Evolutionary conservation across 2,113 vertebrate genomes (phyloP).

Genomic region (Pelecanoides urinatrix): DNA sequence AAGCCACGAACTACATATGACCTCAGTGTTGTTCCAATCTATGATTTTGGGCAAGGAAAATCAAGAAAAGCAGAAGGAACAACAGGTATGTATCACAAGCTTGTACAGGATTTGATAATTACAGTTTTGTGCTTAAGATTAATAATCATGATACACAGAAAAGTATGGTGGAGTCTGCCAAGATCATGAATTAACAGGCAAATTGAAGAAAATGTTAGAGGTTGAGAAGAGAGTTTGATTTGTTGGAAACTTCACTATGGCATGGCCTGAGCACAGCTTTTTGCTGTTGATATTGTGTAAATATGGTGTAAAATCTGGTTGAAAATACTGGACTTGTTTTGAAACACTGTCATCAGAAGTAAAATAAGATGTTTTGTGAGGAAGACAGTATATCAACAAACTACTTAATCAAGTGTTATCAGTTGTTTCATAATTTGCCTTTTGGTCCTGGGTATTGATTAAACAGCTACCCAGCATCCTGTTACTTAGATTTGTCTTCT

Average conservation of each 20-base stretch:
- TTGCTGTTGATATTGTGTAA: neutral
- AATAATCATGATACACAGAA: neutral
- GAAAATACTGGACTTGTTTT: neutral
- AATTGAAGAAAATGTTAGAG: neutral
- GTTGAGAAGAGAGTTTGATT: neutral
- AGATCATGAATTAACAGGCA: neutral
- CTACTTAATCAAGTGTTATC: neutral
- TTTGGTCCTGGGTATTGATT: neutral
- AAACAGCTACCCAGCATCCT: neutral
- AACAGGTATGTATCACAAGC: conserved; percentile 81
- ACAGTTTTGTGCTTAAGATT: neutral
- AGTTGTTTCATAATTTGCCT: neutral
- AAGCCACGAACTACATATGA: conserved; percentile 84
- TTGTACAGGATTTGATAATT: neutral
- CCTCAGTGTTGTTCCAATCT: conserved; percentile 86
- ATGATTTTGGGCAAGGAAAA: conserved; percentile 90
- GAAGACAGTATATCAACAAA: neutral
- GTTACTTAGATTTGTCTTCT: neutral
- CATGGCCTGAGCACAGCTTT: neutral
- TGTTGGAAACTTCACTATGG: neutral
- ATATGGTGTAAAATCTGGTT: neutral
- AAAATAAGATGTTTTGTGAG: neutral
- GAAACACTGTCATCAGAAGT: neutral
- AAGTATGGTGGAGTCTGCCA: neutral
- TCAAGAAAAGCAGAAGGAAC: conserved; percentile 94